Base-by-base conservation (phyloP, 2,797 vertebrate genomes). In the Capromys pilorides region DNA sequence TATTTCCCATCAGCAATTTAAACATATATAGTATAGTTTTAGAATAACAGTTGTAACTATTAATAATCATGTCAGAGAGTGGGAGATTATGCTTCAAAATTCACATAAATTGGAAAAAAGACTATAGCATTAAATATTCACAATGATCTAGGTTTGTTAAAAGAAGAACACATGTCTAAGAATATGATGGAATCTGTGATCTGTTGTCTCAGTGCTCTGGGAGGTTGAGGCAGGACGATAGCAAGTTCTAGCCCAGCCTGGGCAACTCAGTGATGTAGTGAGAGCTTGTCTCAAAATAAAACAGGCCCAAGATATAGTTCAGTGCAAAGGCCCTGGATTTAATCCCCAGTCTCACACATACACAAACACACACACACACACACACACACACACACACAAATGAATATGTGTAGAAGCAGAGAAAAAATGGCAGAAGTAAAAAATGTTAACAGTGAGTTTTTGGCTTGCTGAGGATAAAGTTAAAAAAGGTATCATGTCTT, bases 371-470 rank as follows among this genome's bases (percentile, higher is more conserved):
- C 64, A n/a, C 66, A 67, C 33, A 66, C 64, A 66, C 64, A 66
- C 67, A 69, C 67, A 69, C 67, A 71, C 67, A 39, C n/a, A 39
- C n/a, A 71, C n/a, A 71, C 67, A 71, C 19, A 39, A 8, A 73
- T 0, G 24, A 31, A 31, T 19, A 51, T 31, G 88, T 75, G 75
- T 61, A 67, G 13, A 67, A 12, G 13, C 10, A 31, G 61, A 80
- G 78, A 57, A 80, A 51, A 78, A 51, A 14, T 33, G 49, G 9
- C 18, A 78, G 31, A 78, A 78, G 11, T 57, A 78, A n/a, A 54
- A 69, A 89, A 86, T 88, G 36, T 87, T 54, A 86, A 73, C 9
- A 64, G 24, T 13, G 39, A 54, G 62, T 94, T 95, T 69, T 41
- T 57, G 73, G 21, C 18, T 78, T 41, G 49, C 69, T 90, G 39